These are phyloP conservation scores for Portunus trituberculatus DNA, from an alignment of 1,140 invertebrate species.

Conservation along the genomic window DNA sequence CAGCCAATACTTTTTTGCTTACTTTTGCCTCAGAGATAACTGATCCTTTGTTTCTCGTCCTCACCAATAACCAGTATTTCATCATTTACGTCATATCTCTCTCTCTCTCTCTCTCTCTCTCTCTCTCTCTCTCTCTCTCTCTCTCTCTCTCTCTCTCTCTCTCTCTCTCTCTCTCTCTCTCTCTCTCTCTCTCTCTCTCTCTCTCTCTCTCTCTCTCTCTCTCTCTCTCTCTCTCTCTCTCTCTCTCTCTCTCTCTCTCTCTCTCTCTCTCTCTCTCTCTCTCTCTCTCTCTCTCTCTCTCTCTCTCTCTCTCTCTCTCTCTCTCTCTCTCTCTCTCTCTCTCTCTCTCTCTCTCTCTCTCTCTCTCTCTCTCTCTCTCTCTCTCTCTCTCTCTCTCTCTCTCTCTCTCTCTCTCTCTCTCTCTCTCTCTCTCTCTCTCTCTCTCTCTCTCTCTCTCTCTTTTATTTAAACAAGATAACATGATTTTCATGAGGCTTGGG, in stretches of 20 bases:
- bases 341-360: not conserved
- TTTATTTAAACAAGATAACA: too few relatives aligned
- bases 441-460: not conserved
- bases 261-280: slow-evolving; percentile 46
- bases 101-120: not conserved
- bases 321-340: not conserved
- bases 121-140: slow-evolving; percentile 48
- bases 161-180: slow-evolving; percentile 21
- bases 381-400: slow-evolving; percentile 48
- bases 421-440: too few relatives aligned
- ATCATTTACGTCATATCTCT: too few relatives aligned
- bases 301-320: not conserved
- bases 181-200: not conserved
- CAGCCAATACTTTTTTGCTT: too few relatives aligned
- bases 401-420: slow-evolving; percentile 43
- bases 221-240: slow-evolving; percentile 2
- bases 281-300: slow-evolving; percentile 31
- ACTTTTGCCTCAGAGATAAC: too few relatives aligned
- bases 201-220: not conserved
- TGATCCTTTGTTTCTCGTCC: not conserved
- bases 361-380: slow-evolving; percentile 48
- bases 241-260: slow-evolving; percentile 48
- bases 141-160: slow-evolving; percentile 46
- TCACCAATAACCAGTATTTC: not conserved
- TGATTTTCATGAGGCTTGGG: not conserved